Base-by-base conservation (phyloP, 1,140 invertebrate genomes). In the Meloidogyne floridensis region DNA sequence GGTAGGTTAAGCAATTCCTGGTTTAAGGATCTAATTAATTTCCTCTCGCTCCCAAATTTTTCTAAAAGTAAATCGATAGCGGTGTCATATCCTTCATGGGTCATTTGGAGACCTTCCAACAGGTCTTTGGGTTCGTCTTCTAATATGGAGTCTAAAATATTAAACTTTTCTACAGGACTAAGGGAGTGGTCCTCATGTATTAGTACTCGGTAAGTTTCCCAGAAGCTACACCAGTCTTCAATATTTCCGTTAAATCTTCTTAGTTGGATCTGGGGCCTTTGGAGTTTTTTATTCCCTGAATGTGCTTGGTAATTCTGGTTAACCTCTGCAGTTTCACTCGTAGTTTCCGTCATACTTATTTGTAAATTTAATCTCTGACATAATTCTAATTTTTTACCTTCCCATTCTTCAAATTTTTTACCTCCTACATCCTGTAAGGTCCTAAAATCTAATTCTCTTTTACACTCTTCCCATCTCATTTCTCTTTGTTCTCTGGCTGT, bases 131-230 rank as follows among this genome's bases (percentile, higher is more conserved):
- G 18, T 32, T 54, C 54, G 7, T 54, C 73, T 32, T 74, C 73
- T n/a, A 74, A n/a, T 15, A n/a, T 7, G 0, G 43, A n/a, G 2
- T 74, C 73, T n/a, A 74, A 74, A 32, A 51, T n/a, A 4, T 54
- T 74, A 54, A 74, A 74, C 9, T 74, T 74, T 74, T 74, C 73
- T 15, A 74, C 73, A 2, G 11, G n/a, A 7, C 43, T 47, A 1
- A 74, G 13, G 15, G 73, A 7, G 1, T 13, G 13, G 9, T 74
- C 73, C n/a, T 74, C 73, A 8, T 74, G 73, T n/a, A 74, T 8
- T n/a, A 74, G 7, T 32, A 54, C 54, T n/a, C 73, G n/a, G 32
- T 32, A 74, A 15, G 47, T 47, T 9, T 74, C 73, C 73, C 73
- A 74, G 32, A 74, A 74, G 15, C 43, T 47, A 32, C 47, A 51